Base-by-base conservation (phyloP, 1,140 invertebrate genomes). In the Bombus pyrosoma region DNA sequence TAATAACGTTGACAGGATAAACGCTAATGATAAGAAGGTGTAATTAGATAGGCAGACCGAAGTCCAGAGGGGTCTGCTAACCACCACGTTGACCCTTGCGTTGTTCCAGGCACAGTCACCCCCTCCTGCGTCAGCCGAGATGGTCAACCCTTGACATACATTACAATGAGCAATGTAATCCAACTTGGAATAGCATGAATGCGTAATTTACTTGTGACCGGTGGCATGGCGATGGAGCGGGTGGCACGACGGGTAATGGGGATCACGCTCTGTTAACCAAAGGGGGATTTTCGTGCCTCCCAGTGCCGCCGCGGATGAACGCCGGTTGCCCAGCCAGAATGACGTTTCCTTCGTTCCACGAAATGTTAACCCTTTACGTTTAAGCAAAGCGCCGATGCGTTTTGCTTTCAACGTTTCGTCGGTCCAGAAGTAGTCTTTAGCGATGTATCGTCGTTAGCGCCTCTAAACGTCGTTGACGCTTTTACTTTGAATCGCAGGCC, bases 161-260 rank as follows among this genome's bases (percentile, higher is more conserved):
- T 89, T 89, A 91, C 87, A 88, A 91, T 89, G 81, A 74, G n/a
- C 79, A 68, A 82, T 73, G 77, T 69, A 81, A 90, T 64, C 69
- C 81, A 57, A 89, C 85, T 53, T 71, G 86, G 88, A 93, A 90
- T 89, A 87, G 82, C 86, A 91, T 92, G 92, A 94, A 94, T 94
- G 89, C 88, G 81, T 94, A 94, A 94, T 94, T 89, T 92, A 92
- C 90, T 92, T 83, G 87, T 90, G 93, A 94, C 92, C 92, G 93
- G 93, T 93, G 91, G 86, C 82, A 81, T 53, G 2, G 66, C 8
- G 43, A 22, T 0, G 12, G 18, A 78, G 80, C 34, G 75, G 81
- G 79, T 83, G 84, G 83, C 71, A 34, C 72, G 57, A 82, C 86
- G 88, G 85, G 83, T 91, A 91, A 91, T 84, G 84, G 88, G 59